Conservation (phyloP, 2,797 vertebrate species). For the Chaetodon trifasciatus region DNA sequence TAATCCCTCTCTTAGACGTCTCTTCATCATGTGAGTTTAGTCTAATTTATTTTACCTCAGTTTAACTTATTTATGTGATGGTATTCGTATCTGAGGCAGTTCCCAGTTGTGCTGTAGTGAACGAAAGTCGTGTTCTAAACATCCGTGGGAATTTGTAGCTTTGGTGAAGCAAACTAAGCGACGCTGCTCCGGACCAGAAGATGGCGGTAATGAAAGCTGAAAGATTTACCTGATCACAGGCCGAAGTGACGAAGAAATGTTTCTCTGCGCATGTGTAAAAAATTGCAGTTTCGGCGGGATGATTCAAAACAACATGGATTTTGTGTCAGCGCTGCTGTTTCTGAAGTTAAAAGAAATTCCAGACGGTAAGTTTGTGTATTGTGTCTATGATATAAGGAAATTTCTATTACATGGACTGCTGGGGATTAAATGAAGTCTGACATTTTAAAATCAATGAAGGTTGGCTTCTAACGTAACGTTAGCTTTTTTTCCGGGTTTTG, state of each 20-base stretch:
- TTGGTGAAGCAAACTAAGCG: background rate
- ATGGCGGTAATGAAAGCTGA: background rate
- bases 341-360: slow-evolving; percentile 73
- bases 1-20: too few relatives aligned
- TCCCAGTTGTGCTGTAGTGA: background rate
- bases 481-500: background rate
- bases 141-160: background rate
- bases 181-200: background rate
- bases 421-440: too few relatives aligned
- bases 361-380: slow-evolving; percentile 60
- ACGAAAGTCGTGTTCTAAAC: too few relatives aligned
- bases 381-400: rapidly evolving
- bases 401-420: rapidly evolving
- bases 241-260: background rate
- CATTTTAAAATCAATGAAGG: background rate
- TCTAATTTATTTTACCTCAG: background rate
- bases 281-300: slow-evolving; percentile 69
- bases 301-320: slow-evolving; percentile 82
- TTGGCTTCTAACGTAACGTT: too few relatives aligned
- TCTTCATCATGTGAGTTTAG: background rate
- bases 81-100: background rate
- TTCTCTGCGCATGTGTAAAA: slow-evolving; percentile 21
- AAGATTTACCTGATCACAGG: too few relatives aligned
- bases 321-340: slow-evolving; percentile 72
- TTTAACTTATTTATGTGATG: background rate